A percentile compares a stretch with the other conserved stretches of the same genome.
phyloP scores from a whole-genome alignment of 1,140 invertebrate species.

The Diprion similis region DNA sequence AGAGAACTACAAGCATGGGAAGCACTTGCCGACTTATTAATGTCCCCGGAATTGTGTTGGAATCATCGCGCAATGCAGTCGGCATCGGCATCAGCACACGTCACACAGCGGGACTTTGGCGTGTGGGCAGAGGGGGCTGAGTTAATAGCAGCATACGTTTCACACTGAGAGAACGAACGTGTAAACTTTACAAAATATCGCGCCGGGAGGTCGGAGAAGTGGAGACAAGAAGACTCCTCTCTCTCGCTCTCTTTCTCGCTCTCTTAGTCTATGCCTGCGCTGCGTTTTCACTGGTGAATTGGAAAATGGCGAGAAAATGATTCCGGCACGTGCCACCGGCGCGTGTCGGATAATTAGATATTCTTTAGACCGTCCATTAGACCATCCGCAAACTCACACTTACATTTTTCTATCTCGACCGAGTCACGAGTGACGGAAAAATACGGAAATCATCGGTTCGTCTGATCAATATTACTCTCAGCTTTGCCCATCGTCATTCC shows the following conservation, averaged over 20 bases:
- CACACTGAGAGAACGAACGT: conserved; percentile 39
- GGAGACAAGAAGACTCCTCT: conserved; percentile 50
- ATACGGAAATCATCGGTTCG: too few relatives aligned
- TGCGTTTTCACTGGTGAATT: conserved; percentile 52
- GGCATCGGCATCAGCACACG: too few relatives aligned
- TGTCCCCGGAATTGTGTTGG: neutral
- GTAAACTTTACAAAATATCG: conserved; percentile 9
- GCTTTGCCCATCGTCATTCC: too few relatives aligned
- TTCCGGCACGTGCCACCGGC: conserved; percentile 56
- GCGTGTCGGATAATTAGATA: conserved; percentile 62
- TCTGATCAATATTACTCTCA: too few relatives aligned
- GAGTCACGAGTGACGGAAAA: too few relatives aligned
- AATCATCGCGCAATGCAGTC: too few relatives aligned
- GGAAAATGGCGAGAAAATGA: conserved; percentile 56
- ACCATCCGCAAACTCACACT: conserved; percentile 23
- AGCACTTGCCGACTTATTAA: neutral
- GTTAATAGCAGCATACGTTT: conserved; percentile 55
- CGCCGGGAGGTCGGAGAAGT: conserved; percentile 42
- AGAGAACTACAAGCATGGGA: neutral
- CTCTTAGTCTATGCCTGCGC: conserved; percentile 13
- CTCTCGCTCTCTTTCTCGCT: conserved; percentile 50
- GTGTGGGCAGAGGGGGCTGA: neutral
- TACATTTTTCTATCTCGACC: neutral
- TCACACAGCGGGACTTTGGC: too few relatives aligned
- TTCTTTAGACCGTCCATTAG: conserved; percentile 57